Evolutionary conservation across 2,888 invertebrate species (phyloP).

Genomic region (Drosophila emarginata): DNA sequence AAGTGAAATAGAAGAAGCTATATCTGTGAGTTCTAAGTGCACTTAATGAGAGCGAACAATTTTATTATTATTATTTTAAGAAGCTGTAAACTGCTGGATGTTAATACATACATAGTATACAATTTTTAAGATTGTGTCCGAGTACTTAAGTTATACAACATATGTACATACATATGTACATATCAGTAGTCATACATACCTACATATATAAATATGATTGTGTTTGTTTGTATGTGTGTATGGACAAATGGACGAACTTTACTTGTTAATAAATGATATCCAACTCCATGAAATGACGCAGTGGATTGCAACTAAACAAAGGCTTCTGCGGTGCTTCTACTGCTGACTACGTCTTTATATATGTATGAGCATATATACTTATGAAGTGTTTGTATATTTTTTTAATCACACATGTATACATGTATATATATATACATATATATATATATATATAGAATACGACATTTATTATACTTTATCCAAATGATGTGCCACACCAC

Average conservation of each 20-base stretch:
- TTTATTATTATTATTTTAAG: too few species aligned
- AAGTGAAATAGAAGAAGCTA: too few species aligned
- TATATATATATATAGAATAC: neutral
- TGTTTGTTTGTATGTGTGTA: neutral
- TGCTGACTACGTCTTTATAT: neutral
- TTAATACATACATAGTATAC: too few species aligned
- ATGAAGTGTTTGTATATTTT: neutral
- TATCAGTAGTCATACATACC: too few species aligned
- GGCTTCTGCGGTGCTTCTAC: conserved; percentile 13
- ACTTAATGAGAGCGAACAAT: too few species aligned
- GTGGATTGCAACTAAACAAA: conserved; percentile 54
- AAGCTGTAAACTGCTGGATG: too few species aligned
- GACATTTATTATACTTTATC: neutral
- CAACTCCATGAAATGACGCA: conserved; percentile 49
- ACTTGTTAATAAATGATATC: conserved; percentile 27
- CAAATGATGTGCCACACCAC: too few species aligned
- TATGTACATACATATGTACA: neutral
- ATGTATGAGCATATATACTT: neutral
- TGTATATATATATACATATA: neutral
- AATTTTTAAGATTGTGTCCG: too few species aligned
- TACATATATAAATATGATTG: neutral
- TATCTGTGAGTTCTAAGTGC: too few species aligned
- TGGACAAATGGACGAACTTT: neutral
- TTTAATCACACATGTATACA: neutral
- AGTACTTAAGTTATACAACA: neutral